Conservation (phyloP, 2,888 invertebrate genomes). For the Tenthredo notha region DNA sequence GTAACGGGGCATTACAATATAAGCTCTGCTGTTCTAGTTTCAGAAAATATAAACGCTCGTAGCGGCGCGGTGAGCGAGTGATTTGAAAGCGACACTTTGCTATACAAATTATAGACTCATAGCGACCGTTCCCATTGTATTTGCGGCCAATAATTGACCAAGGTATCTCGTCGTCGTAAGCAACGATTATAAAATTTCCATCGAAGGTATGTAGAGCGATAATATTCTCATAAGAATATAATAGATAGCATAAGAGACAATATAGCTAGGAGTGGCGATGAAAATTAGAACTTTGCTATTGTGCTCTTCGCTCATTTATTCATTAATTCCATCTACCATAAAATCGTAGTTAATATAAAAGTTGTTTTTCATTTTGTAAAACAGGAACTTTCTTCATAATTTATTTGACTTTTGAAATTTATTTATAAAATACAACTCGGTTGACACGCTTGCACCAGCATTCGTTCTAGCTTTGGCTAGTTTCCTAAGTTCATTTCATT, state of each 20-base stretch:
- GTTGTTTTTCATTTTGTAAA: not conserved
- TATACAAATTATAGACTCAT: conserved; percentile 23
- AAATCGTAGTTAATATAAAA: not conserved
- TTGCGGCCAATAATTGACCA: conserved; percentile 22
- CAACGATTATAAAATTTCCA: conserved; percentile 41
- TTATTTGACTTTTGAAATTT: conserved; percentile 1
- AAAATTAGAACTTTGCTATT: not conserved
- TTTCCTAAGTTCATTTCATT: not conserved
- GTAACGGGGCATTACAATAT: conserved; percentile 28
- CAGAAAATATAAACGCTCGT: not conserved
- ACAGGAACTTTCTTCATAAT: not conserved
- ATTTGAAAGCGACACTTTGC: conserved; percentile 42
- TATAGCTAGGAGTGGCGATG: not conserved
- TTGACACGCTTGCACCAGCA: not conserved
- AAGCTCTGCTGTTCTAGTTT: conserved; percentile 23
- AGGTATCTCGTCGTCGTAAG: not conserved
- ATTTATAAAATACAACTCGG: not conserved
- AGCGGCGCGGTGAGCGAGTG: not conserved
- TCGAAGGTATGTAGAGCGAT: conserved; percentile 38
- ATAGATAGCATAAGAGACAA: not conserved
- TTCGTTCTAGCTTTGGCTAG: not conserved
- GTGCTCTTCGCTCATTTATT: not conserved
- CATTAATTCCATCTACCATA: not conserved
- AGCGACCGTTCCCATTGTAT: conserved; percentile 9
- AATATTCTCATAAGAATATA: not conserved